Base-by-base conservation (phyloP, 1,140 invertebrate genomes). In the Calliopsis andreniformis region DNA sequence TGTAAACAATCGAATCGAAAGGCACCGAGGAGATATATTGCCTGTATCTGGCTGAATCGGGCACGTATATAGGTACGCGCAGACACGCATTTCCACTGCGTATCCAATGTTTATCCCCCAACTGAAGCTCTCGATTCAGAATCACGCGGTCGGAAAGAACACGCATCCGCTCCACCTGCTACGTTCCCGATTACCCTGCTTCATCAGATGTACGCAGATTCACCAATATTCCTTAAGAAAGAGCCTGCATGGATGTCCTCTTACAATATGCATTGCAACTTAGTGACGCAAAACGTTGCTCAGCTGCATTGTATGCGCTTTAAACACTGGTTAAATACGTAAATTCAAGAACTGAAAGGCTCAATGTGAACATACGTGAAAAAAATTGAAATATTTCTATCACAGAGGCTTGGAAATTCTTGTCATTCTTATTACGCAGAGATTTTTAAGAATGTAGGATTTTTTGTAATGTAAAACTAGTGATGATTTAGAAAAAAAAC, bases 21-120 rank as follows among this genome's bases (percentile, higher is more conserved):
- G 49, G 49, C 35, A 23, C n/a, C 59, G 61, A n/a, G 14, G 18
- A 39, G n/a, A 18, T 73, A 55, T 25, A 35, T 58, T 8, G 10
- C 8, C n/a, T 18, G 18, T 32, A 58, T n/a, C 49, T 63, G 47
- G 62, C 39, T 30, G 47, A 3, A 30, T 32, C 7, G n/a, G 49
- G 18, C 63, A 71, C 43, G 73, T 51, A n/a, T n/a, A n/a, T n/a
- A 56, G 67, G 73, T 72, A 49, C 47, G 62, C 64, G 76, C 76
- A 78, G 62, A 56, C 76, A 70, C 53, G 51, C 42, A 30, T 73
- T 73, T 66, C 25, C 30, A 79, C 69, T 58, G 64, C 76, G 80
- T 81, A 82, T 82, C 32, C 80, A 70, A 83, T 75, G 69, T 83
- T 82, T 79, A 62, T 59, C 20, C 61, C 42, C 66, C 62, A 62